Base-by-base conservation (phyloP, 2,113 vertebrate genomes). In the Caranx melampygus region DNA sequence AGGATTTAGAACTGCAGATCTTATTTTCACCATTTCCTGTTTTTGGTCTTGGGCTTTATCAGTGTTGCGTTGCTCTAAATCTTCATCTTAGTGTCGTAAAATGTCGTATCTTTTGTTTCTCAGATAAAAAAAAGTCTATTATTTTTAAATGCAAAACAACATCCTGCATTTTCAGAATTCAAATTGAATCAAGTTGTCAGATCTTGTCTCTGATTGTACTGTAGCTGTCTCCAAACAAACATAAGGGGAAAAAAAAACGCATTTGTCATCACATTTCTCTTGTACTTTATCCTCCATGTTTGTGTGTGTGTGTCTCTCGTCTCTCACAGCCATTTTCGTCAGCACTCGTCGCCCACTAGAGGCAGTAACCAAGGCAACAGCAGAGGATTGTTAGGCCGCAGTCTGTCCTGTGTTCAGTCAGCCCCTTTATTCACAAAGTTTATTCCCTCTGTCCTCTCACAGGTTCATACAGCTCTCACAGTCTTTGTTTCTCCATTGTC, bases 341-440 rank as follows among this genome's bases (percentile, higher is more conserved):
- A 85, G 51, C 62, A 37, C 79, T 86, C n/a, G 4, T 82, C 33
- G 18, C 72, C 65, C 68, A 83, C 42, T 78, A 76, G 72, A 85
- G 78, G 82, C 14, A 34, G 90, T 91, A 83, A 88, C 88, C 89
- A 68, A 73, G 90, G 90, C 76, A 90, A 91, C 92, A 69, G 59
- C 35, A 68, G 61, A 81, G 57, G 85, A 71, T 69, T 74, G 81
- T 65, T 69, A 78, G 75, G 60, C 72, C 45, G 45, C 37, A 58
- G 68, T 64, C 40, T 33, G 44, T 69, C 35, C 75, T 68, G 76
- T 65, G 45, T 86, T 88, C 66, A 83, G 33, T 74, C 60, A 86
- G 34, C 54, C 55, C 58, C 34, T 79, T 79, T 86, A 87, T 90
- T 68, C 65, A 73, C 67, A 81, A 75, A 81, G 60, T 85, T 79